These are phyloP conservation scores for Colletes collaris DNA, from an alignment of 2,888 invertebrate genomes.

Conservation along the genomic window DNA sequence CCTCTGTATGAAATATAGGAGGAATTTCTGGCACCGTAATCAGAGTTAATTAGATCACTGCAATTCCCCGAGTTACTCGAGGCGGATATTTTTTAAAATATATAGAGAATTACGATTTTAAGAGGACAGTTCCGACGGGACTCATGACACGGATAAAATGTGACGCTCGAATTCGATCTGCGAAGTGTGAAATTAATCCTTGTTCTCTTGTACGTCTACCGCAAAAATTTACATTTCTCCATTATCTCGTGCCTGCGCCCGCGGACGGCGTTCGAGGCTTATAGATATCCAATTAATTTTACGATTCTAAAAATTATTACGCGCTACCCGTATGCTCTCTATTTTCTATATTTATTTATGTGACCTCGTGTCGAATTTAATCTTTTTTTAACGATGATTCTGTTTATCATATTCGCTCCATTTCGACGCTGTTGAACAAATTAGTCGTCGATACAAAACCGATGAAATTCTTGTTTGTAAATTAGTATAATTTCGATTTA, in stretches of 20 bases:
- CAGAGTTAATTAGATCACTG: neutral
- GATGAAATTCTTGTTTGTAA: no score
- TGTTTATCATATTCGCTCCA: no score
- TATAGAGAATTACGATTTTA: slow-evolving; percentile 7
- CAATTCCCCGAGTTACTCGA: neutral
- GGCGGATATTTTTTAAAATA: neutral
- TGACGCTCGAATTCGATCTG: slow-evolving; percentile 45
- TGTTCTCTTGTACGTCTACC: slow-evolving; percentile 26
- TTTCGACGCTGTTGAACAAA: no score
- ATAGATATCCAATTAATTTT: slow-evolving; percentile 6
- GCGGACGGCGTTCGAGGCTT: neutral
- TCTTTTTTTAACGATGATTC: no score
- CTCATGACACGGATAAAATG: slow-evolving; percentile 40
- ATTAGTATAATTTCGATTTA: no score
- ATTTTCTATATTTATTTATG: neutral
- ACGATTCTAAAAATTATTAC: neutral
- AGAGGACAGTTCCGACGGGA: neutral
- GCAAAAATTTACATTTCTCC: slow-evolving; percentile 49
- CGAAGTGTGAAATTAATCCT: slow-evolving; percentile 61
- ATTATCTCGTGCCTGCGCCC: slow-evolving; percentile 31
- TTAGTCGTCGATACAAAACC: no score
- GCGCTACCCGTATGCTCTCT: neutral
- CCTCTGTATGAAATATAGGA: no score
- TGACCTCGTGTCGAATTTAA: no score
- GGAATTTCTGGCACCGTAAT: neutral